Percentiles rank a stretch among this genome's conserved stretches.
phyloP scores from a whole-genome alignment of 92 coral and sea anemone species.

The Epizoanthus fatuus region DNA sequence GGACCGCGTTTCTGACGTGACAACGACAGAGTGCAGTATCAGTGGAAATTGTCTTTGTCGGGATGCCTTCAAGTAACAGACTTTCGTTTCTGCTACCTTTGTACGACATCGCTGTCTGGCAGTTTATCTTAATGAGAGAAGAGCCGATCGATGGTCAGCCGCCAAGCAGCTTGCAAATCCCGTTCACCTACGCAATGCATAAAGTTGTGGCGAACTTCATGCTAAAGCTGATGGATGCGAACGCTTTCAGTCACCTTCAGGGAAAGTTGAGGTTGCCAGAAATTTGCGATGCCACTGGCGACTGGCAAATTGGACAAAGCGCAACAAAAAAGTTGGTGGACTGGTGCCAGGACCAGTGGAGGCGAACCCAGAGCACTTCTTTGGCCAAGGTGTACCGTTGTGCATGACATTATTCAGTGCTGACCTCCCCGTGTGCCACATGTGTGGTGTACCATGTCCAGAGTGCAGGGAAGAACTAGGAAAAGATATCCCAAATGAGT shows the following conservation, averaged over 20 bases:
- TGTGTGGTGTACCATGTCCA: slow-evolving; percentile 66
- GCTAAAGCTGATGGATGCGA: slow-evolving; percentile 36
- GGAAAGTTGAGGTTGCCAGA: background rate
- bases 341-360: slow-evolving; percentile 75
- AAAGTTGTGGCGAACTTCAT: slow-evolving; percentile 61
- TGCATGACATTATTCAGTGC: slow-evolving; percentile 38
- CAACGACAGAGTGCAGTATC: no score
- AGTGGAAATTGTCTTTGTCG: no score
- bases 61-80: background rate
- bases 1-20: no score
- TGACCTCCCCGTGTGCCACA: slow-evolving; percentile 56
- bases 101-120: slow-evolving; percentile 49
- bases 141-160: background rate
- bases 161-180: no score
- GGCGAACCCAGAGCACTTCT: background rate
- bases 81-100: slow-evolving; percentile 34
- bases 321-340: slow-evolving; percentile 34
- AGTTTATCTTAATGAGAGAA: slow-evolving; percentile 24
- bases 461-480: slow-evolving; percentile 51
- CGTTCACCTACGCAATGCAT: slow-evolving; percentile 51
- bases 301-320: slow-evolving; percentile 32
- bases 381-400: background rate
- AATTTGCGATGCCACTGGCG: slow-evolving; percentile 21
- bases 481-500: slow-evolving; percentile 35
- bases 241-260: slow-evolving; percentile 30